Base-by-base conservation (phyloP, 2,797 vertebrate species). In the Chiroxiphia lanceolata region DNA sequence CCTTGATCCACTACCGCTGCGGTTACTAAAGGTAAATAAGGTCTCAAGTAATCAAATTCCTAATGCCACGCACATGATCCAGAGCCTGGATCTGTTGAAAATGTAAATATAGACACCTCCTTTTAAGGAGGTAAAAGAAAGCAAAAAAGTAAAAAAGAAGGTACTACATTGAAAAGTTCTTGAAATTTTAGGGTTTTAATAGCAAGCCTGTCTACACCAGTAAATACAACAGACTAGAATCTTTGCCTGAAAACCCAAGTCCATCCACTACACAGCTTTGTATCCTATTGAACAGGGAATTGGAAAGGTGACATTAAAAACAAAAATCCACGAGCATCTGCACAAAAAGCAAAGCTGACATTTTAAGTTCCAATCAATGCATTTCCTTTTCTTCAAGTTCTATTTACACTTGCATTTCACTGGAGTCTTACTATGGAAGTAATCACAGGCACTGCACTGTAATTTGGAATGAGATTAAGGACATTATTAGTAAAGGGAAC, bases 381-480 rank as follows among this genome's bases (percentile, higher is more conserved):
- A 65, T 85, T 90, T 89, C 74, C 42, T 87, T 91, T 92, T 74
- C 59, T 79, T 90, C 36, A 83, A 82, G n/a, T 40, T 70, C 81
- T 93, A 70, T 85, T 89, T 88, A 90, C 59, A 64, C 47, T 84
- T 50, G 7, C 59, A 50, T 89, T 92, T 92, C 65, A 88, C 71
- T 90, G 22, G 36, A 81, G 9, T 82, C 72, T 90, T 90, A 86
- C 64, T 42, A 59, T 29, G 63, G 57, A 75, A 93, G 61, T 81
- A 94, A 95, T 93, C 83, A 87, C 7, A 0, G 4, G 34, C 36
- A 69, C 11, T 81, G 81, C 3, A 1, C 5, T 68, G 22, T 75
- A 78, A 91, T 95, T 97, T 69, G 69, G 84, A 90, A 86, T 44
- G 42, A 68, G 78, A 92, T 87, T 38, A 79, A 87, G 69, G 44